A percentile compares a stretch with the other conserved stretches of the same genome.
Conservation (phyloP, 2,797 vertebrate species). For the Diglossa cyanea region DNA sequence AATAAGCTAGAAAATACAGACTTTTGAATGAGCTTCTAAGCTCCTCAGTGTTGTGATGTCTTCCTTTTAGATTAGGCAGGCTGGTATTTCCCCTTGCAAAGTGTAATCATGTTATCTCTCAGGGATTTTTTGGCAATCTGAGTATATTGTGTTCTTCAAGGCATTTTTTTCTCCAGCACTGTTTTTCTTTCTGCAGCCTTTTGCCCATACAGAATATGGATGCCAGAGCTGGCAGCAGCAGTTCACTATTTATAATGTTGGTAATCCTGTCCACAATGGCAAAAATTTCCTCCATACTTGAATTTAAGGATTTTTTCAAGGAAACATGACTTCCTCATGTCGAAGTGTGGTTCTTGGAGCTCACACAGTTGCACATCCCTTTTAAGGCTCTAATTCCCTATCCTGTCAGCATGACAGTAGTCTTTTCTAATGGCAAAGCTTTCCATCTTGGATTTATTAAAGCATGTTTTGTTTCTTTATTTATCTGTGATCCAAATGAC, state of each 20-base stretch:
- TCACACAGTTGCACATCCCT: neutral
- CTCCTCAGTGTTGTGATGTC: neutral
- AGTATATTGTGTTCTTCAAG: neutral
- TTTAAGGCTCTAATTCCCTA: neutral
- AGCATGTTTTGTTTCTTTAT: neutral
- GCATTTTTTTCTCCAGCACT: neutral
- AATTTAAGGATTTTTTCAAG: neutral
- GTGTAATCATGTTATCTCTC: neutral
- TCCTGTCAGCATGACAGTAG: neutral
- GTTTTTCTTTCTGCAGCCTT: neutral
- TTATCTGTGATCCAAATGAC: neutral
- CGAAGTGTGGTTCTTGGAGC: neutral
- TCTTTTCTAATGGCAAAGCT: neutral
- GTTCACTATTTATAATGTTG: neutral
- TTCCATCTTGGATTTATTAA: conserved; percentile 23
- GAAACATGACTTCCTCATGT: neutral
- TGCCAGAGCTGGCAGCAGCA: neutral
- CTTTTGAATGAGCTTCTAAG: neutral
- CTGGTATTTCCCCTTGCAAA: neutral
- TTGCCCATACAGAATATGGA: rapidly evolving
- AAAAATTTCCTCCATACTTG: neutral
- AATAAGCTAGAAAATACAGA: neutral
- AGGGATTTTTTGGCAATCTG: neutral
- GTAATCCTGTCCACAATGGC: neutral
- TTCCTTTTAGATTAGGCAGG: neutral